A percentile compares a stretch with the other conserved stretches of the same genome.
phyloP scores from a whole-genome alignment of 2,888 invertebrate species.

The Tetramorium bicarinatum region DNA sequence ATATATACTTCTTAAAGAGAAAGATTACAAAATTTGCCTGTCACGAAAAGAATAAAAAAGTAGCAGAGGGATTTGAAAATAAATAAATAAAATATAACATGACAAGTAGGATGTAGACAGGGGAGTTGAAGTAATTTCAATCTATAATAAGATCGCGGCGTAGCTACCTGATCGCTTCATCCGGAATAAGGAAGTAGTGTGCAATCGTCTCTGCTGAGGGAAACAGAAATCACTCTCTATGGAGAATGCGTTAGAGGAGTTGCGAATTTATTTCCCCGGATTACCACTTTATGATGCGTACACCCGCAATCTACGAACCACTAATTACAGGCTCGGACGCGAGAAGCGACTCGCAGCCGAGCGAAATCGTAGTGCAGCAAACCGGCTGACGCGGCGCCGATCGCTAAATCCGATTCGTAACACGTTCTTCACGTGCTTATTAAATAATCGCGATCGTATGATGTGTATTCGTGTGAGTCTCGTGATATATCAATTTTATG shows the following conservation, averaged over 20 bases:
- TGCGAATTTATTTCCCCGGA: slow-evolving; percentile 44
- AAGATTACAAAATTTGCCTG: slow-evolving; percentile 42
- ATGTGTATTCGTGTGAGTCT: not conserved
- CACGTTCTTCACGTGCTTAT: slow-evolving; percentile 38
- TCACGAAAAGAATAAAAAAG: not conserved
- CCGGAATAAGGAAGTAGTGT: not conserved
- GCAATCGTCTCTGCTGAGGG: not conserved
- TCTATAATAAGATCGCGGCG: slow-evolving; percentile 5
- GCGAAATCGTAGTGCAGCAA: slow-evolving; percentile 22
- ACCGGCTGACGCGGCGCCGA: slow-evolving; percentile 5
- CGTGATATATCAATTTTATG: slow-evolving; percentile 41
- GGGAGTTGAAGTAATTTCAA: not conserved
- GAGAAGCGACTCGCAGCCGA: slow-evolving; percentile 35
- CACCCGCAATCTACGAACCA: slow-evolving; percentile 54
- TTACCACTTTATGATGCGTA: slow-evolving; percentile 49
- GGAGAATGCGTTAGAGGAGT: not conserved
- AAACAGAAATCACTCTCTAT: not conserved
- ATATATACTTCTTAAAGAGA: not conserved
- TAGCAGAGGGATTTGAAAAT: not conserved
- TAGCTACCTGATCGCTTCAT: not conserved
- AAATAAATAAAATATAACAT: not conserved
- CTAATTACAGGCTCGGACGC: slow-evolving; percentile 53
- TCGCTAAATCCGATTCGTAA: slow-evolving; percentile 36
- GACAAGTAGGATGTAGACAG: not conserved
- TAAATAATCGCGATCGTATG: slow-evolving; percentile 41